Evolutionary conservation across 2,888 invertebrate species (phyloP).

Genomic region (Oscheius sp.): DNA sequence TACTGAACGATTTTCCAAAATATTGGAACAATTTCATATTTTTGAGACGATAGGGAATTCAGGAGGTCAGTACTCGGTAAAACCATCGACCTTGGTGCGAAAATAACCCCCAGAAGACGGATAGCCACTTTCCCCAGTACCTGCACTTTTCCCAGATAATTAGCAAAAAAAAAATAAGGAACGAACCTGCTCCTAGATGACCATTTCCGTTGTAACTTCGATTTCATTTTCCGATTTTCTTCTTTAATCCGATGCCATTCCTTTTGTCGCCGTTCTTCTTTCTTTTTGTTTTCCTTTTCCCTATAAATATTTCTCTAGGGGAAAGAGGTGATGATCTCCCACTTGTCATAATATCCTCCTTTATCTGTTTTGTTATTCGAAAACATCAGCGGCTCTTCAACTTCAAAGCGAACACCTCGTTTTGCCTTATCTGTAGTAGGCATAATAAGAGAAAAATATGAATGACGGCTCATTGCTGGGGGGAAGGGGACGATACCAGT

Average conservation of each 20-base stretch:
- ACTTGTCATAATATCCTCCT: conserved; percentile 25
- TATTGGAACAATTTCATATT: too few species aligned
- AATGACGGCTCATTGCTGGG: conserved; percentile 3
- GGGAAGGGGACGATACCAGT: neutral
- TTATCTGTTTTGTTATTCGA: conserved; percentile 30
- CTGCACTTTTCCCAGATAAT: too few species aligned
- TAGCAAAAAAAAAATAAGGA: too few species aligned
- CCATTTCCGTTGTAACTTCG: conserved; percentile 49
- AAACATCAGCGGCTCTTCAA: conserved; percentile 33
- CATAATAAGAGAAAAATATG: conserved; percentile 19
- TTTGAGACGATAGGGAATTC: too few species aligned
- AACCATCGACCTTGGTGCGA: too few species aligned
- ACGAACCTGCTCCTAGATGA: conserved; percentile 53
- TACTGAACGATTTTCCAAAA: too few species aligned
- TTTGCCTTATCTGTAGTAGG: conserved; percentile 9
- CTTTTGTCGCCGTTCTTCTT: conserved; percentile 10
- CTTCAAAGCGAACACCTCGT: conserved; percentile 31
- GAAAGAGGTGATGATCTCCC: too few species aligned
- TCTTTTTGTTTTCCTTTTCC: neutral
- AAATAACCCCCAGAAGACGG: too few species aligned
- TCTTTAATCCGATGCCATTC: conserved; percentile 37
- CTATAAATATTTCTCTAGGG: neutral
- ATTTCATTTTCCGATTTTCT: conserved; percentile 49
- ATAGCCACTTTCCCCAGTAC: too few species aligned
- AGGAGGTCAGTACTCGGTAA: too few species aligned